Percentiles rank a stretch among this genome's conserved stretches.
Conservation (phyloP, 2,113 vertebrate species). For the Eolophus roseicapilla region DNA sequence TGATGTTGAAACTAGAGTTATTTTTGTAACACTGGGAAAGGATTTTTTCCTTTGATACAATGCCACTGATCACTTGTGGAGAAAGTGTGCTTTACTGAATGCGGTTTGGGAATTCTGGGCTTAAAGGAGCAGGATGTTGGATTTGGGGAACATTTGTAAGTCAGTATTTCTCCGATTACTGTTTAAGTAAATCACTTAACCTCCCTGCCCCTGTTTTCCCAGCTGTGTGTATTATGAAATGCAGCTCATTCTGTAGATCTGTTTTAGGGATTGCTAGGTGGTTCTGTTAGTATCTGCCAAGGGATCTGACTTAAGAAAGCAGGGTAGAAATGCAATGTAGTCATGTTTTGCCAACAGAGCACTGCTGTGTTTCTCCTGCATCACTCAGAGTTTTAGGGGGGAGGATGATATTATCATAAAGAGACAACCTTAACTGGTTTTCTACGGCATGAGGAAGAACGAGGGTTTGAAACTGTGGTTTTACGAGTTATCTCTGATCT, state of each 20-base stretch:
- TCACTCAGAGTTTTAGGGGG: neutral
- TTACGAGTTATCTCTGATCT: neutral
- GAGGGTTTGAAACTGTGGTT: neutral
- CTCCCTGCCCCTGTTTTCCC: neutral
- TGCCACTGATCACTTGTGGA: neutral
- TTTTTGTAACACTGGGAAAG: neutral
- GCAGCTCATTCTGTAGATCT: neutral
- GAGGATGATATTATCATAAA: neutral
- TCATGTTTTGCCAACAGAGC: neutral
- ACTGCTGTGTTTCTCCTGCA: neutral
- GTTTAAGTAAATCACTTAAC: neutral
- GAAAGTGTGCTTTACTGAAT: neutral
- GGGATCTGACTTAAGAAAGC: neutral
- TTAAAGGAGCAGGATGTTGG: neutral
- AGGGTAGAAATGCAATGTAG: neutral
- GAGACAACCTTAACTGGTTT: neutral
- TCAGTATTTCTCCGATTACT: neutral
- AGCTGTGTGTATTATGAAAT: neutral
- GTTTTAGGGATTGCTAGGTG: neutral
- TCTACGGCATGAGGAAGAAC: neutral
- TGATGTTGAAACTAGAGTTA: neutral
- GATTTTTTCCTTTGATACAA: neutral
- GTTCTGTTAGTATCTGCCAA: neutral
- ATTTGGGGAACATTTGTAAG: neutral
- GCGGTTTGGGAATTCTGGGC: neutral